Evolutionary conservation across 2,888 invertebrate genomes (phyloP).

Genomic region (Amblyteles armatorius): DNA sequence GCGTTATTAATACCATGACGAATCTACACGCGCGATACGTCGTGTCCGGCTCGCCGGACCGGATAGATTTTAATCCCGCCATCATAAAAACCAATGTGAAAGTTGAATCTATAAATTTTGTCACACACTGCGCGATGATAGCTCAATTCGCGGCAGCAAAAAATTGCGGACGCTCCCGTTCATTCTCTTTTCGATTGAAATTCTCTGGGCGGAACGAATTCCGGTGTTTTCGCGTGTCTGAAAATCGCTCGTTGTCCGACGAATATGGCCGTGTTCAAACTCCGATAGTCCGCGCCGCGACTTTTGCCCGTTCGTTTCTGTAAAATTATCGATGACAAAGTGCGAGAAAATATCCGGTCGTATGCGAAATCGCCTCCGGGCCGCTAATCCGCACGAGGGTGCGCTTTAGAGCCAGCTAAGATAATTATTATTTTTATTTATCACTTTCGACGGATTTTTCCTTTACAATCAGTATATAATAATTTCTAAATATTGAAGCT

Average conservation of each 20-base stretch:
- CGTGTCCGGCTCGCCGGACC: neutral
- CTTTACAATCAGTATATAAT: too few relatives aligned
- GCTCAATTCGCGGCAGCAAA: neutral
- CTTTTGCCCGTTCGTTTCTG: neutral
- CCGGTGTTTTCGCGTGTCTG: neutral
- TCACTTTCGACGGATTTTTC: too few relatives aligned
- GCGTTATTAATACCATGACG: constrained; percentile 1
- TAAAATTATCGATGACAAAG: neutral
- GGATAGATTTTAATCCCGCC: neutral
- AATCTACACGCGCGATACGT: neutral
- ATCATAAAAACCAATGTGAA: neutral
- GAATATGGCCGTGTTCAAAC: neutral
- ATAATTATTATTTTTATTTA: neutral
- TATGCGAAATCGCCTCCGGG: too few relatives aligned
- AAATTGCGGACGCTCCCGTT: neutral
- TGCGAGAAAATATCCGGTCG: too few relatives aligned
- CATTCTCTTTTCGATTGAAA: neutral
- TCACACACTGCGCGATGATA: neutral
- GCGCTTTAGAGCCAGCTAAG: neutral
- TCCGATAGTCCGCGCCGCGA: neutral
- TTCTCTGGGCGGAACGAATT: neutral
- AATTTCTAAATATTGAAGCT: too few relatives aligned
- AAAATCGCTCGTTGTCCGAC: neutral
- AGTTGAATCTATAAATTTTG: neutral
- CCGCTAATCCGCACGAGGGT: neutral